Base-by-base conservation (phyloP, 2,888 invertebrate species). In the Halocaridina rubra region DNA sequence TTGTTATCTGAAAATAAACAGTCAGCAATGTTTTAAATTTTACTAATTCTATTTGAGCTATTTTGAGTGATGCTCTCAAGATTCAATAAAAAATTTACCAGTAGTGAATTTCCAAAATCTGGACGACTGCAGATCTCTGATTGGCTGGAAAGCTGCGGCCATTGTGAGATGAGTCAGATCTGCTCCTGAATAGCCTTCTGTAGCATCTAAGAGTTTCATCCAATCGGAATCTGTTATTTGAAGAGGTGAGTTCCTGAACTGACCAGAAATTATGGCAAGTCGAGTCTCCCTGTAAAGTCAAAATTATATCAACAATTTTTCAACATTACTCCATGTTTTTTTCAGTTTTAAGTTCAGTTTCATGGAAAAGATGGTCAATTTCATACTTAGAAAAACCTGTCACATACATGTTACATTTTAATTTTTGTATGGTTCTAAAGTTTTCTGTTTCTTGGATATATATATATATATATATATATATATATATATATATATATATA, bases 131-230 rank as follows among this genome's bases (percentile, higher is more conserved):
- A 93, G 89, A 88, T 93, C 92, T 80, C 91, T 90, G 61, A 93
- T 90, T 5, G 93, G 93, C 84, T 91, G 89, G 88, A 91, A 91
- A 39, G 92, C 88, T 0, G 92, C 92, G 53, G 90, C 91, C 61
- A 91, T 90, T 0, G 92, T 91, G 71, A 93, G 88, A 88, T 91
- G 91, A 1, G 91, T 90, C n/a, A 93, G 90, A 90, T 93, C 93
- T 64, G 93, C 92, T 8, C 93, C 92, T 10, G 93, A 93, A 89
- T 91, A 93, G 0, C 93, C 93, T 22, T 92, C 92, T 1, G 93
- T 93, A 80, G 89, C 89, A 30, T 91, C 89, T 8, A 92, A 89
- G 30, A 93, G 89, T 7, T 89, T 71, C 2, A 89, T 88, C 92
- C 92, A 92, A n/a, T 91, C 90, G 2, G 89, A 85, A 3, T 89